Percentiles rank a stretch among this genome's conserved stretches.
These are phyloP conservation scores for Tragelaphus strepsiceros DNA, from an alignment of 2,113 vertebrate genomes.

Conservation along the genomic window DNA sequence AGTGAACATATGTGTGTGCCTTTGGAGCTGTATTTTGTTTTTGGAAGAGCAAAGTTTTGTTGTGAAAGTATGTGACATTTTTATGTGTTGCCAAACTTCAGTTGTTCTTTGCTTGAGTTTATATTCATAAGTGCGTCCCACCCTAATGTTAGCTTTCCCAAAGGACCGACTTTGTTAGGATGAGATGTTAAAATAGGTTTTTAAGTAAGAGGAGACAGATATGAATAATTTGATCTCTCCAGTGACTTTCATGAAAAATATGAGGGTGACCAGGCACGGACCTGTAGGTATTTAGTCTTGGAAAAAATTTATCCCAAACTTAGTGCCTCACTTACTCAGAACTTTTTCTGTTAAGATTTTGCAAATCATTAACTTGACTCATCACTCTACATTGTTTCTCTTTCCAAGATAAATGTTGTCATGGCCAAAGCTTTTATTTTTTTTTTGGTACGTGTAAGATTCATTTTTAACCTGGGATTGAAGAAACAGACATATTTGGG, in stretches of 20 bases:
- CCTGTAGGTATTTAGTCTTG: background rate
- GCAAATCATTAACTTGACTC: background rate
- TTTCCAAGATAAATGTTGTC: background rate
- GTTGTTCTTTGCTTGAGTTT: constrained; percentile 43
- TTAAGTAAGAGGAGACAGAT: constrained; percentile 24
- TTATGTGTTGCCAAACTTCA: constrained; percentile 39
- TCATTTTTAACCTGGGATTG: background rate
- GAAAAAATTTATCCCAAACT: background rate
- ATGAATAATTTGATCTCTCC: constrained; percentile 5
- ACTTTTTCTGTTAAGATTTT: background rate
- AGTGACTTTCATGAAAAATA: background rate
- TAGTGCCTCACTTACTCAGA: background rate
- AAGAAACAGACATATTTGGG: background rate
- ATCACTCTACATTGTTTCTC: background rate
- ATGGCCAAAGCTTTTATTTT: background rate
- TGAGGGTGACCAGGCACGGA: background rate
- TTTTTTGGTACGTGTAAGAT: background rate
- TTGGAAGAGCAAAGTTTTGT: constrained; percentile 54
- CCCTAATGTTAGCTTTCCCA: constrained; percentile 11
- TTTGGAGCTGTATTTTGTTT: constrained; percentile 47
- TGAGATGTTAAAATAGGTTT: background rate
- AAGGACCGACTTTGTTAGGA: background rate
- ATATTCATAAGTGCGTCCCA: constrained; percentile 10
- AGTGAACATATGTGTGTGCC: constrained; percentile 43
- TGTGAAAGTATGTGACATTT: constrained; percentile 56